Evolutionary conservation across 2,888 invertebrate genomes (phyloP).

Genomic region (Pogonocherus hispidulus): DNA sequence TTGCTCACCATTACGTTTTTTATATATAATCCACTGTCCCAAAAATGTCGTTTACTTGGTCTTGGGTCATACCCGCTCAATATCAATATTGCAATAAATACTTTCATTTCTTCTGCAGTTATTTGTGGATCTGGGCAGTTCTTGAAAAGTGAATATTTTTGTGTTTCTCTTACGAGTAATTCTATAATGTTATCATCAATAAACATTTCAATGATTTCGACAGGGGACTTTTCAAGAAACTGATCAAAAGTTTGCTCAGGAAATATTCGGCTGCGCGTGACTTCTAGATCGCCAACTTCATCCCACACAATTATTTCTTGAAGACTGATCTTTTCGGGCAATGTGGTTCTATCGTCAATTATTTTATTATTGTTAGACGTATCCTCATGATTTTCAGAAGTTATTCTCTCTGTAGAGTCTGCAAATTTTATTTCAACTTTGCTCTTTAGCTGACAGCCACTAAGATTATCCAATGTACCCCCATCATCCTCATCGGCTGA

Average conservation of each 20-base stretch:
- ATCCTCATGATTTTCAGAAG: not conserved
- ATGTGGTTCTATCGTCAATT: not conserved
- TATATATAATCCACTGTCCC: conserved; percentile 49
- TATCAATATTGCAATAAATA: conserved; percentile 44
- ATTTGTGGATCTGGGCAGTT: conserved; percentile 35
- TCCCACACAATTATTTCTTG: not conserved
- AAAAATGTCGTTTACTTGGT: conserved; percentile 46
- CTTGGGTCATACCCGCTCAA: conserved; percentile 48
- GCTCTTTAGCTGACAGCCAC: conserved; percentile 9
- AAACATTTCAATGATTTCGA: not conserved
- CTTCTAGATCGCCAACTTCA: not conserved
- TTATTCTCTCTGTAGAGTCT: conserved; percentile 9
- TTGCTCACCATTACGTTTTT: conserved; percentile 40
- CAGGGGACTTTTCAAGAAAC: conserved; percentile 6
- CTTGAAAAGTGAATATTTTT: conserved; percentile 4
- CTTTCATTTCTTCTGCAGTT: conserved; percentile 40
- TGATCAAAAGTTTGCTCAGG: not conserved
- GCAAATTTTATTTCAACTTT: conserved; percentile 14
- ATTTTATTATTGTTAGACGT: conserved; percentile 1
- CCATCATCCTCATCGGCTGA: conserved; percentile 12
- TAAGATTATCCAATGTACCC: conserved; percentile 17
- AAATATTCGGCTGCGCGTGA: not conserved
- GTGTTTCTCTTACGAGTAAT: conserved; percentile 19
- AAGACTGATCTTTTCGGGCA: not conserved
- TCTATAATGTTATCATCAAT: conserved; percentile 7